Conservation (phyloP, 2,113 vertebrate species). For the Sceloporus tristichus region DNA sequence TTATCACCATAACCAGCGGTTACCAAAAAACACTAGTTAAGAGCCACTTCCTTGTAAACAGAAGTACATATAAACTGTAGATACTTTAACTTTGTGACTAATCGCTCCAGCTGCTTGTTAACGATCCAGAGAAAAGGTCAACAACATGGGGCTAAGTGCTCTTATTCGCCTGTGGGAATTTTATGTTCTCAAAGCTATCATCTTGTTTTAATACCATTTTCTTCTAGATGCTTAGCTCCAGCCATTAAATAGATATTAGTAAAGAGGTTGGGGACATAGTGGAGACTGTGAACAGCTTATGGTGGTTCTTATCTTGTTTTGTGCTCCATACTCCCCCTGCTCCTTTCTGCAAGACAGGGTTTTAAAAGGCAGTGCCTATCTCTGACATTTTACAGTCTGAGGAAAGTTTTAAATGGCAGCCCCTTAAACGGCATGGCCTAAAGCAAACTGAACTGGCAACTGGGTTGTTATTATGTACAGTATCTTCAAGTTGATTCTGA, state of each 20-base stretch:
- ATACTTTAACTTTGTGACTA: neutral
- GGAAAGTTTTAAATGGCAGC: neutral
- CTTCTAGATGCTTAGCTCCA: neutral
- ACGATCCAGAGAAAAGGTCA: constrained; percentile 2
- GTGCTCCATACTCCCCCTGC: neutral
- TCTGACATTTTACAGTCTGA: neutral
- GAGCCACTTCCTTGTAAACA: neutral
- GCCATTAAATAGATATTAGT: neutral
- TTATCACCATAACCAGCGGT: neutral
- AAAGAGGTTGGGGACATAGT: neutral
- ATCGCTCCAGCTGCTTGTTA: constrained; percentile 15
- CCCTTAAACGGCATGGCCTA: no score
- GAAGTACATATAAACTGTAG: neutral
- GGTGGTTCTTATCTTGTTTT: neutral
- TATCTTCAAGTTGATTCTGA: no score
- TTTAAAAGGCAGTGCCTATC: neutral
- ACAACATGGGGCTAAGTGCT: neutral
- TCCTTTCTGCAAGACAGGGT: neutral
- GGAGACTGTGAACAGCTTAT: neutral
- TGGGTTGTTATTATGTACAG: neutral
- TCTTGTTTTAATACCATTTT: constrained; percentile 16
- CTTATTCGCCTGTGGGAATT: neutral
- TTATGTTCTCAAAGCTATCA: neutral
- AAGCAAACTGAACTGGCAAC: neutral
- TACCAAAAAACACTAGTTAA: neutral